Conservation (phyloP, 2,113 vertebrate species). For the Lasiurus cinereus region DNA sequence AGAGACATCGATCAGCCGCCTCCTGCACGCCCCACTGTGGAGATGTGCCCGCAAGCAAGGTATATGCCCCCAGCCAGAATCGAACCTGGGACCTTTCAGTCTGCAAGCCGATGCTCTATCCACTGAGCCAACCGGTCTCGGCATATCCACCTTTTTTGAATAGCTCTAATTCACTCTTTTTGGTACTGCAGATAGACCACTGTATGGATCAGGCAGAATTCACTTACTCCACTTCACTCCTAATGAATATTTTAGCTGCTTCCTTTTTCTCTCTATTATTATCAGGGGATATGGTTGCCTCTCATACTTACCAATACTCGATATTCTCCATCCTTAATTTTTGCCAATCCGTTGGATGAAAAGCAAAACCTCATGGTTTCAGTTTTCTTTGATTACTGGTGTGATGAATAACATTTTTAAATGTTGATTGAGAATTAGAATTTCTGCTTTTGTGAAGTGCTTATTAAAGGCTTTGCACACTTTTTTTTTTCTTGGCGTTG, state of each 20-base stretch:
- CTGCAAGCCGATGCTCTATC: no score
- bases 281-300: neutral
- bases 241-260: neutral
- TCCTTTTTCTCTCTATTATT: neutral
- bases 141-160: neutral
- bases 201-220: neutral
- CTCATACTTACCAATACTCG: neutral
- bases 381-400: neutral
- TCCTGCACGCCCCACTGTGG: no score
- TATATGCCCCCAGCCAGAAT: no score
- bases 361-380: neutral
- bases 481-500: neutral
- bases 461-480: neutral
- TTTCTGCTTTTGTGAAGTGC: conserved; percentile 5
- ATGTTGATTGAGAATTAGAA: neutral
- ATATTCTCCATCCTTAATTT: neutral
- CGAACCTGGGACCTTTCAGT: no score
- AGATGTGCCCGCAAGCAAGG: no score
- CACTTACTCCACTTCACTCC: neutral
- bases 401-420: neutral
- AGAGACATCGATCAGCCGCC: no score
- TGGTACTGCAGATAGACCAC: no score
- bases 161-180: neutral
- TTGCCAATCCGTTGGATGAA: neutral
- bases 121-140: no score